Conservation (phyloP, 2,888 invertebrate species). For the Plusia festucae region DNA sequence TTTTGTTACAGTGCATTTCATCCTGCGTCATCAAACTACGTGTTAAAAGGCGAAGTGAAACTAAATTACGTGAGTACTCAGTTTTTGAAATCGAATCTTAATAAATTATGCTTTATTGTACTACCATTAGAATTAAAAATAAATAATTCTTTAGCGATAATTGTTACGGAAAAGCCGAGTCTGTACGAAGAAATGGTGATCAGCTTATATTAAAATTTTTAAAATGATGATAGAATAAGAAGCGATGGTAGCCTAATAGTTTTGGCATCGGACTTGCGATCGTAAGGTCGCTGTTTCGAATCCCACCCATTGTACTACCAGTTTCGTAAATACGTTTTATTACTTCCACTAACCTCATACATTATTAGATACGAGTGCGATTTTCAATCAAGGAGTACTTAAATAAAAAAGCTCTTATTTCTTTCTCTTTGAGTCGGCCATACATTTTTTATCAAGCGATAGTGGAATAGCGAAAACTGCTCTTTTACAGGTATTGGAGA, state of each 20-base stretch:
- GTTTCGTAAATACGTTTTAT: neutral
- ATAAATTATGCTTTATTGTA: too few relatives aligned
- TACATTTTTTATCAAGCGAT: slow-evolving; percentile 40
- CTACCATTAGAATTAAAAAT: neutral
- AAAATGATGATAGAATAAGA: too few relatives aligned
- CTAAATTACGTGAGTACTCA: slow-evolving; percentile 93
- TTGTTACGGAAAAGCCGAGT: too few relatives aligned
- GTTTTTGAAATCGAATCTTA: too few relatives aligned
- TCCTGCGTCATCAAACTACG: slow-evolving; percentile 98
- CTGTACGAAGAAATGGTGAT: too few relatives aligned
- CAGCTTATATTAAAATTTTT: too few relatives aligned
- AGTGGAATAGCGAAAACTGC: slow-evolving; percentile 30
- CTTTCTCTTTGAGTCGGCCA: slow-evolving; percentile 11
- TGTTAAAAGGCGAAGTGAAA: slow-evolving; percentile 96
- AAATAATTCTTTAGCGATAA: too few relatives aligned
- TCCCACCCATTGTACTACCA: too few relatives aligned
- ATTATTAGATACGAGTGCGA: slow-evolving; percentile 2
- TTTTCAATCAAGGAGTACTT: slow-evolving; percentile 8
- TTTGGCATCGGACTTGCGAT: too few relatives aligned
- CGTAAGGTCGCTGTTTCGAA: too few relatives aligned
- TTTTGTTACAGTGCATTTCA: slow-evolving; percentile 96
- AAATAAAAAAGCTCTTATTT: slow-evolving; percentile 10
- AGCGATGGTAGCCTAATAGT: too few relatives aligned
- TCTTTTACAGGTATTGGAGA: slow-evolving; percentile 19
- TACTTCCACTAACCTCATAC: neutral